phyloP scores from a whole-genome alignment of 2,113 vertebrate species.

The Daboia siamensis region DNA sequence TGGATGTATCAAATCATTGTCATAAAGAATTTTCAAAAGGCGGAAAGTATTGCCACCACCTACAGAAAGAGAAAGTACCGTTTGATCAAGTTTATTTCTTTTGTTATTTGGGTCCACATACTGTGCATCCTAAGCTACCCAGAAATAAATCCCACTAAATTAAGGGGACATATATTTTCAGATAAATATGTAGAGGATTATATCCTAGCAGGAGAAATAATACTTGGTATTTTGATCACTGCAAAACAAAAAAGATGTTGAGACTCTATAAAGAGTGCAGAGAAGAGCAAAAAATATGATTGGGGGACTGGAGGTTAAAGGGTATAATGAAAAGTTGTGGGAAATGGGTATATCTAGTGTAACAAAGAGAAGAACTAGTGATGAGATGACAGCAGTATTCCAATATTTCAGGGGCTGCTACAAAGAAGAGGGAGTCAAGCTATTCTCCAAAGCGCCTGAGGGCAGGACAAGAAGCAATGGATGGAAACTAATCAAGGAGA shows the following conservation, averaged over 20 bases:
- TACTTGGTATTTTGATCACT: background rate
- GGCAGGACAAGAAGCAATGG: background rate
- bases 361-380: background rate
- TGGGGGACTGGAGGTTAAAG: background rate
- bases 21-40: slow-evolving; percentile 84
- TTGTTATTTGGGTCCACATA: slow-evolving; percentile 13
- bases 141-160: background rate
- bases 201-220: background rate
- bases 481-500: background rate
- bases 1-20: slow-evolving; percentile 76
- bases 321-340: too few species aligned
- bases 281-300: background rate
- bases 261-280: background rate
- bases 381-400: background rate
- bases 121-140: background rate
- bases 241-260: background rate
- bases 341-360: too few species aligned
- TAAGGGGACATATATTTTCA: background rate
- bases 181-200: background rate
- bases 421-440: background rate
- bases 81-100: slow-evolving; percentile 16
- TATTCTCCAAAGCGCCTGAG: background rate
- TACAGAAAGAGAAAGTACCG: slow-evolving; percentile 47
- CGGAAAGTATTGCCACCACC: slow-evolving; percentile 90
- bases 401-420: background rate